Evolutionary conservation across 2,888 invertebrate genomes (phyloP), one percentile per base, ranked within the genome.

Genomic region (Perithous albicinctus): DNA sequence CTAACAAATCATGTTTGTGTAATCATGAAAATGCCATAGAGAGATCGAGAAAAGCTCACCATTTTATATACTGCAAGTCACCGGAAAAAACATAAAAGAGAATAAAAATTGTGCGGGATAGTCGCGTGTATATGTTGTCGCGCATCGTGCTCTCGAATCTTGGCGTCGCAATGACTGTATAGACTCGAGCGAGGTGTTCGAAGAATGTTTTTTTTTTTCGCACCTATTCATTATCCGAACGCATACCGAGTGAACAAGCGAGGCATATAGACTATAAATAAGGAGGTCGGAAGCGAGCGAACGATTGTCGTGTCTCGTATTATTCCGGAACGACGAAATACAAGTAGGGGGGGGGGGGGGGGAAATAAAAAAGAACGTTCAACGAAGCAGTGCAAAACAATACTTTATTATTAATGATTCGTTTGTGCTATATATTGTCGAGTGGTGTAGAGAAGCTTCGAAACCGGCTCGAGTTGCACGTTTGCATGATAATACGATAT

Each of bases 341-440:
- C 48, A 29, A 66, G n/a, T 15, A 20, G 4, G n/a, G n/a, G n/a
- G n/a, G n/a, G n/a, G n/a, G n/a, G n/a, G n/a, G n/a, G n/a, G n/a
- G n/a, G n/a, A n/a, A n/a, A n/a, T n/a, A 51, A 51, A 46, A n/a
- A 61, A 54, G 56, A 56, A 29, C 23, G n/a, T 18, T 70, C 35
- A 18, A 43, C 38, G 23, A 35, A 43, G 32, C 32, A 54, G 18
- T 51, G 69, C 73, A 61, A 74, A 76, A 77, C 76, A 79, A 80
- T 83, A 80, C 75, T 83, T 76, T 63, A 83, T 84, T 85, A 84
- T 83, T 83, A 79, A 84, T 83, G 80, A 78, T 66, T 56, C 51
- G 51, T 72, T 32, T 66, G 51, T 32, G 48, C 35, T 38, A 76
- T 23, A 12, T 41, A 15, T 5, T 54, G 41, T 18, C 29, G 20